phyloP scores from a whole-genome alignment of 2,888 invertebrate genomes.

The Acanthosepion lycidas region DNA sequence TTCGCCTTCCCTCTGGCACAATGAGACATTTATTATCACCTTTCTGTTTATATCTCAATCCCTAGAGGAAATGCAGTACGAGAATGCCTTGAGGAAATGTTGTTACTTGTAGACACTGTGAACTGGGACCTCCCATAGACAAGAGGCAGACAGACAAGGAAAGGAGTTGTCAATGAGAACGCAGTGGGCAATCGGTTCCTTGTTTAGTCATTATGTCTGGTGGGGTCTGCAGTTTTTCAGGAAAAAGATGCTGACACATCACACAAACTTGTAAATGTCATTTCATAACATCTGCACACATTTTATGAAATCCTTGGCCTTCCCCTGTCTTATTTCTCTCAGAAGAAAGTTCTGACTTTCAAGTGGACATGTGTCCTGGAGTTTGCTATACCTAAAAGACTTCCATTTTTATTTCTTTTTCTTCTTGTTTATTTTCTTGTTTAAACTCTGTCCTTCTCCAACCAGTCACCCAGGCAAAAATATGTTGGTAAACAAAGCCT shows the following conservation, averaged over 20 bases:
- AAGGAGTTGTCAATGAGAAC: background rate
- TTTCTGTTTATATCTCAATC: background rate
- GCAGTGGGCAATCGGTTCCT: background rate
- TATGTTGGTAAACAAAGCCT: background rate
- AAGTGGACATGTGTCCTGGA: background rate
- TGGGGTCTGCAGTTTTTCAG: background rate
- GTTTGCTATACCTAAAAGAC: background rate
- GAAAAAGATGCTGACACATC: background rate
- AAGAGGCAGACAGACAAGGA: background rate
- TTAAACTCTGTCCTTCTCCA: background rate
- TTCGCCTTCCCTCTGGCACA: background rate
- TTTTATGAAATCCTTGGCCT: background rate
- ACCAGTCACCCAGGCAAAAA: background rate
- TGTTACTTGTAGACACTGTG: background rate
- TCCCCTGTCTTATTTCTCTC: background rate
- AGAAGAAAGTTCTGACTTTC: background rate
- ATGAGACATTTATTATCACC: background rate
- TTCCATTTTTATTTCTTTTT: background rate
- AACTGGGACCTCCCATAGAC: constrained; percentile 33
- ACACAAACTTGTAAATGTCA: background rate
- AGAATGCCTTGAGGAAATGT: background rate
- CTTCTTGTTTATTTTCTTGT: background rate
- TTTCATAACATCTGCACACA: background rate
- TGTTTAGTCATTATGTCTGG: background rate
- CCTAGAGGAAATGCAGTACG: background rate